These are phyloP conservation scores for Thamnophis elegans DNA, from an alignment of 2,797 vertebrate species.

Conservation along the genomic window DNA sequence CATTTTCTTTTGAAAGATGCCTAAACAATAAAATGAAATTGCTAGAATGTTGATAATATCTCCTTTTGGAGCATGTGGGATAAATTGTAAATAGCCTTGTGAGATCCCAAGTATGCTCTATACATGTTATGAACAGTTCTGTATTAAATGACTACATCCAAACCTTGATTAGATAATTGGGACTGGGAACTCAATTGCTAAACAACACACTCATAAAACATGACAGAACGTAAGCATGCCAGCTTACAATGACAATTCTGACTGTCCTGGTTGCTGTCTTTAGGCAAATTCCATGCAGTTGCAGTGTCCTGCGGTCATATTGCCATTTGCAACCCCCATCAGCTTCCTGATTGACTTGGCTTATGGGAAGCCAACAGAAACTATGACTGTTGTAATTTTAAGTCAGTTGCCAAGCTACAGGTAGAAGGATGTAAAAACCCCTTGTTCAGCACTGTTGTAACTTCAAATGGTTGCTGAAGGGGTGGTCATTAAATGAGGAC, in stretches of 20 bases:
- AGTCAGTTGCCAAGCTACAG: background rate
- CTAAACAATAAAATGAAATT: background rate
- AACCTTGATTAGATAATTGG: background rate
- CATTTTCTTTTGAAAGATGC: background rate
- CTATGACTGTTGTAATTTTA: background rate
- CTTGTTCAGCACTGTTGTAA: background rate
- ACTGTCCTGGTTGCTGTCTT: background rate
- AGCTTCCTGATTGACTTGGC: background rate
- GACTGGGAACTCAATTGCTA: background rate
- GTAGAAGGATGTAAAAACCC: background rate
- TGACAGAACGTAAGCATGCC: background rate
- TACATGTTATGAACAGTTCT: background rate
- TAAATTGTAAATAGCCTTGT: background rate
- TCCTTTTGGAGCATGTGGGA: background rate
- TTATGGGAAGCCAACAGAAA: background rate
- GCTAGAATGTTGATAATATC: background rate
- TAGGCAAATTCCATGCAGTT: background rate
- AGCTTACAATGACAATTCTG: background rate
- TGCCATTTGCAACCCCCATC: background rate
- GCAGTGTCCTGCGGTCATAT: background rate
- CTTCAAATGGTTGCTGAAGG: background rate
- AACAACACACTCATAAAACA: background rate
- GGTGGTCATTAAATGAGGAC: background rate
- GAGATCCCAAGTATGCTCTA: background rate
- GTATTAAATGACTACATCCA: background rate